A percentile compares a stretch with the other conserved stretches of the same genome.
These are phyloP conservation scores for Bombus turneri DNA, from an alignment of 1,140 invertebrate genomes.

Conservation along the genomic window DNA sequence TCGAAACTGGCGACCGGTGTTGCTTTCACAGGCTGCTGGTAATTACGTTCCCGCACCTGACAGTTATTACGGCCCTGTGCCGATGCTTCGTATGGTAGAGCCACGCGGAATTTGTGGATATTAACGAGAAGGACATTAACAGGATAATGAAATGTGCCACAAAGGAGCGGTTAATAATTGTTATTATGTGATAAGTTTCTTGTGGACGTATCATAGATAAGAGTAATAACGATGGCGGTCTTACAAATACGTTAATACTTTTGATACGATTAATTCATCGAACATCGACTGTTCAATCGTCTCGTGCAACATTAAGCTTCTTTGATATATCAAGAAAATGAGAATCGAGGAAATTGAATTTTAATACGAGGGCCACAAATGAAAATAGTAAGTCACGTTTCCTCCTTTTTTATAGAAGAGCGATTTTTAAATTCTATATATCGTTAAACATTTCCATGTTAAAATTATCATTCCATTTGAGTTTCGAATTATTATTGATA, in stretches of 20 bases:
- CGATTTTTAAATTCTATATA: too few species aligned
- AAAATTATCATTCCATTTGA: too few species aligned
- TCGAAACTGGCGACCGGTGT: slow-evolving; percentile 22
- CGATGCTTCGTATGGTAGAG: not conserved
- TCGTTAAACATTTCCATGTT: too few species aligned
- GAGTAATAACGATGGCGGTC: not conserved
- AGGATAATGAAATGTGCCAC: slow-evolving; percentile 7
- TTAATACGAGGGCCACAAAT: too few species aligned
- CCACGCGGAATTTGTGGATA: slow-evolving; percentile 15
- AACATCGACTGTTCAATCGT: too few species aligned
- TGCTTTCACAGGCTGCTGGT: slow-evolving; percentile 24
- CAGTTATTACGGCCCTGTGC: slow-evolving; percentile 45
- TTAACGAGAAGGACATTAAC: slow-evolving; percentile 50
- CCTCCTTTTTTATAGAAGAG: too few species aligned
- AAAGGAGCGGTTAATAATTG: slow-evolving; percentile 33
- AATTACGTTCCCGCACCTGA: slow-evolving; percentile 52
- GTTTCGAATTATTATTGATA: too few species aligned
- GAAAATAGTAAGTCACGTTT: too few species aligned
- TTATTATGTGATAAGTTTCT: slow-evolving; percentile 25
- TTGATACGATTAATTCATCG: not conserved
- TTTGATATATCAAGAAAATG: too few species aligned
- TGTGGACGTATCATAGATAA: not conserved
- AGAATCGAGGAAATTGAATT: too few species aligned
- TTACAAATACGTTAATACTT: not conserved
- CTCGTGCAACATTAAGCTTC: too few species aligned